Evolutionary conservation across 2,797 vertebrate species (phyloP).

Genomic region (Tauraco hartlaubi): DNA sequence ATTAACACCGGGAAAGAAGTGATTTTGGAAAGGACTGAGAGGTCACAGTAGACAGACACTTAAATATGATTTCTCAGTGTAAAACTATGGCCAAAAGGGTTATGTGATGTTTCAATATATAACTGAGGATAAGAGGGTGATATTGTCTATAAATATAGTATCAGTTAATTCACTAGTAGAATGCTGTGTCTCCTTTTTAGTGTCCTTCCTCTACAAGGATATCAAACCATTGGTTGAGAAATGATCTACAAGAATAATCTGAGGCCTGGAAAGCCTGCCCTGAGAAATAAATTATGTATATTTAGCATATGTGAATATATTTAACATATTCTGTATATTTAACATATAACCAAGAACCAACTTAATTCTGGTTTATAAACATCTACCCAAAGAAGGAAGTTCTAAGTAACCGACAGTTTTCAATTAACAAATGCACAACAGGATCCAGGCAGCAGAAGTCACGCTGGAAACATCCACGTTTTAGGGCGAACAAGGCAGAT

Average conservation of each 20-base stretch:
- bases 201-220: not conserved
- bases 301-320: not conserved
- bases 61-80: not conserved
- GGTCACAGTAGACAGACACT: not conserved
- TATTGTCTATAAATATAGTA: not conserved
- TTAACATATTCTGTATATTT: too few relatives aligned
- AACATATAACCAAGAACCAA: not conserved
- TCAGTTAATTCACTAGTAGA: not conserved
- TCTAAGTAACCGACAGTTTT: not conserved
- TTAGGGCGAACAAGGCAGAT: not conserved
- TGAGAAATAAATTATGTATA: not conserved
- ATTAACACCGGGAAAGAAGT: not conserved
- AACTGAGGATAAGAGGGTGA: not conserved
- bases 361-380: not conserved
- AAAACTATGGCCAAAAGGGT: not conserved
- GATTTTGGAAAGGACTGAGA: not conserved
- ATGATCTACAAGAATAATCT: not conserved
- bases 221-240: not conserved
- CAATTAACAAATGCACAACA: not conserved
- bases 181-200: not conserved
- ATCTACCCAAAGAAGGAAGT: not conserved
- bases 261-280: not conserved
- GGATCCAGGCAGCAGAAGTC: not conserved
- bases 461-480: not conserved
- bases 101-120: not conserved